These are phyloP conservation scores for Oreohelix idahoensis DNA, from an alignment of 1,140 invertebrate genomes.

Conservation along the genomic window DNA sequence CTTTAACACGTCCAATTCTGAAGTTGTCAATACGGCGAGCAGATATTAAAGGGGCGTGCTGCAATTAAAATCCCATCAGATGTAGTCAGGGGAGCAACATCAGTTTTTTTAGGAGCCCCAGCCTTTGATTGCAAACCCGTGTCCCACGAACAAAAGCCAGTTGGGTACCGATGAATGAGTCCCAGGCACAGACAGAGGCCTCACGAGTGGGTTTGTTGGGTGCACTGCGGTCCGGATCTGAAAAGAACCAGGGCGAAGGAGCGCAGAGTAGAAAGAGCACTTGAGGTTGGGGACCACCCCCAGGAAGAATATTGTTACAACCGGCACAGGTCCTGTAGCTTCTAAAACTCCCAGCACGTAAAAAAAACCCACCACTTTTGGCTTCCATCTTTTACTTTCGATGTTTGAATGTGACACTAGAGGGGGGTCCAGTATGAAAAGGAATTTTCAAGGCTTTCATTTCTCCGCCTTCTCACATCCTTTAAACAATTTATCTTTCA, in stretches of 20 bases:
- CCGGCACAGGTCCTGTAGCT: not conserved
- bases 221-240: not conserved
- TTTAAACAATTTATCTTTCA: too few species aligned
- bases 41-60: constrained; percentile 14
- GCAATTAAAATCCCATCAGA: constrained; percentile 5
- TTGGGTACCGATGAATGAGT: not conserved
- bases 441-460: too few species aligned
- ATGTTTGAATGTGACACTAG: too few species aligned
- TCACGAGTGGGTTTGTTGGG: constrained; percentile 13
- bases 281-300: constrained; percentile 3
- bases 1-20: not conserved
- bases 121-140: constrained; percentile 18
- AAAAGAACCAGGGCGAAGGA: not conserved
- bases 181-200: not conserved
- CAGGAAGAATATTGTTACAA: not conserved
- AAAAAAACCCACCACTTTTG: too few species aligned
- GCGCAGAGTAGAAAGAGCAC: not conserved
- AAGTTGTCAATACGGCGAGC: not conserved
- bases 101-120: not conserved
- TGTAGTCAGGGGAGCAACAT: not conserved
- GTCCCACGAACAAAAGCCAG: not conserved
- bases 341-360: not conserved
- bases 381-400: too few species aligned
- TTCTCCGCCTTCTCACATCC: too few species aligned
- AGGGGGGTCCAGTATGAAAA: too few species aligned